phyloP scores from a whole-genome alignment of 1,140 invertebrate species.

The Megalonaias nervosa region DNA sequence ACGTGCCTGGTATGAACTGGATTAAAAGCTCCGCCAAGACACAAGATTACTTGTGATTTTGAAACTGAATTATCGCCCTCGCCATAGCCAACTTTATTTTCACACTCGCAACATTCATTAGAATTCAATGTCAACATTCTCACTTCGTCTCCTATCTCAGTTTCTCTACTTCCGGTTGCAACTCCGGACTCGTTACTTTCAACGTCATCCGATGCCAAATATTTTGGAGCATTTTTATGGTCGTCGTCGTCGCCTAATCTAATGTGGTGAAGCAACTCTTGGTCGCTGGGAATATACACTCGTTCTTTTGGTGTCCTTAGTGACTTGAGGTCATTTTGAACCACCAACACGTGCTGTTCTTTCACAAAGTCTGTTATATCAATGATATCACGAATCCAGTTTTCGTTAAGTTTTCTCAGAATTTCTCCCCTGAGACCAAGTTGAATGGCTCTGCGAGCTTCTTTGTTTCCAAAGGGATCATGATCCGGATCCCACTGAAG shows the following conservation, averaged over 20 bases:
- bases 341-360: slow-evolving; percentile 22
- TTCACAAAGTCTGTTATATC: slow-evolving; percentile 49
- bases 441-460: slow-evolving; percentile 56
- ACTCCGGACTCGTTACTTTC: neutral
- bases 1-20: slow-evolving; percentile 22
- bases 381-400: slow-evolving; percentile 42
- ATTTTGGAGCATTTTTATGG: neutral
- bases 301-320: slow-evolving; percentile 13
- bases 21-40: slow-evolving; percentile 21
- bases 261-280: slow-evolving; percentile 11
- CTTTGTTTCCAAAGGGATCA: slow-evolving; percentile 37
- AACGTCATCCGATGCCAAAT: neutral
- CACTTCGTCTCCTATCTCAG: too few relatives aligned
- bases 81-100: neutral
- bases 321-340: slow-evolving; percentile 6
- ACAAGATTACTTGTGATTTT: slow-evolving; percentile 18
- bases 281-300: slow-evolving; percentile 13
- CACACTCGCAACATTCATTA: too few relatives aligned
- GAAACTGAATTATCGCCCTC: neutral
- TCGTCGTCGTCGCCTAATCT: slow-evolving; percentile 5
- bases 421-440: slow-evolving; percentile 49
- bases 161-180: too few relatives aligned
- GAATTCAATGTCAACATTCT: too few relatives aligned
- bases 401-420: slow-evolving; percentile 32
- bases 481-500: slow-evolving; percentile 65